These are phyloP conservation scores for Molorchus minor DNA, from an alignment of 2,888 invertebrate genomes.

Conservation along the genomic window DNA sequence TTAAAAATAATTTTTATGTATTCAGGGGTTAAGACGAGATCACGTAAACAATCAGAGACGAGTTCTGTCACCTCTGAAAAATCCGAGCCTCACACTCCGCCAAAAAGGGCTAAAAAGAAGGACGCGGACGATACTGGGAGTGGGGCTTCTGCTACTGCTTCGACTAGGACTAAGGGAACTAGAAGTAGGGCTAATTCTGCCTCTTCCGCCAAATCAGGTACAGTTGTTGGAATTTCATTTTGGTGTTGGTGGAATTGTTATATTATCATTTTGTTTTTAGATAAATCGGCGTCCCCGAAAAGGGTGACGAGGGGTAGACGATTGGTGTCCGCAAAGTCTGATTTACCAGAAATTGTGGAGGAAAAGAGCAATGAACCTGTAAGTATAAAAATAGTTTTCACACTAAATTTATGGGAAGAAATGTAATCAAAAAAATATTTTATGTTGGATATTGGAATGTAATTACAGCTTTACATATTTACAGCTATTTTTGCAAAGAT, in stretches of 20 bases:
- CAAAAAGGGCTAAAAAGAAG: constrained; percentile 35
- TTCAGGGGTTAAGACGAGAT: constrained; percentile 39
- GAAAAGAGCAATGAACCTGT: constrained; percentile 30
- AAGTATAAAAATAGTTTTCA: not conserved
- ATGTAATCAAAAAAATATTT: too few species aligned
- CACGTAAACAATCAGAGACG: constrained; percentile 40
- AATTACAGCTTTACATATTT: not conserved
- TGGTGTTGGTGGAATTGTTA: not conserved
- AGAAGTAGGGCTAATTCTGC: constrained; percentile 40
- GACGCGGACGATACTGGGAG: constrained; percentile 6
- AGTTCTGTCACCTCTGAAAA: constrained; percentile 40
- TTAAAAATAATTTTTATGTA: not conserved
- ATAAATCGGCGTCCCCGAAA: constrained; percentile 26
- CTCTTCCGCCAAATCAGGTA: constrained; percentile 43
- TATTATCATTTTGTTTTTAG: constrained; percentile 27
- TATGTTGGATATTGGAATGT: too few species aligned
- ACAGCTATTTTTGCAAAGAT: not conserved
- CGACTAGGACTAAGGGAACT: constrained; percentile 31
- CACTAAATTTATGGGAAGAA: too few species aligned
- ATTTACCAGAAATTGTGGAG: constrained; percentile 39
- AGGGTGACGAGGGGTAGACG: constrained; percentile 30
- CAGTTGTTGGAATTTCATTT: not conserved
- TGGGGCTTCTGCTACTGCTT: constrained; percentile 1
- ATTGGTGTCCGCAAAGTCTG: constrained; percentile 27
- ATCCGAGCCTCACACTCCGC: constrained; percentile 35